These are phyloP conservation scores for Condylura cristata DNA, from an alignment of 2,113 vertebrate genomes.

Conservation along the genomic window DNA sequence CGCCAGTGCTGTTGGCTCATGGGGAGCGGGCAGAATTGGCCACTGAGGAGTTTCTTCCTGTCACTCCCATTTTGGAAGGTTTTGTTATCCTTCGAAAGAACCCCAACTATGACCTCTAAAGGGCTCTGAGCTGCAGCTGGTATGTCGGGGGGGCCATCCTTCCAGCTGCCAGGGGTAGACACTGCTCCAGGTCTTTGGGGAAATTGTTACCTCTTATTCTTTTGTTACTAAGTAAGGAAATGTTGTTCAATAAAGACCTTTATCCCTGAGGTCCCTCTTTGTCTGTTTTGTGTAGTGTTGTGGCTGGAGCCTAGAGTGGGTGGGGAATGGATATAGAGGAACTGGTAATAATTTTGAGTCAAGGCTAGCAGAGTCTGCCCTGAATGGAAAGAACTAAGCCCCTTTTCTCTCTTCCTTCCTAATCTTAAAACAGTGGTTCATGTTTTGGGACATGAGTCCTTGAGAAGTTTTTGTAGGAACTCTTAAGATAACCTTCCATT, in stretches of 20 bases:
- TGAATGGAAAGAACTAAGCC: background rate
- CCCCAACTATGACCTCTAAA: constrained; percentile 94
- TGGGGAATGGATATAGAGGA: background rate
- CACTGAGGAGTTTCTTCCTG: constrained; percentile 96
- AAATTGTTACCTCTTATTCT: constrained; percentile 50
- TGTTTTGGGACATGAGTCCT: background rate
- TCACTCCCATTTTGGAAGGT: constrained; percentile 97
- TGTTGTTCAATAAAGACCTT: constrained; percentile 66
- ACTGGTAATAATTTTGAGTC: background rate
- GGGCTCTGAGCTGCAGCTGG: background rate
- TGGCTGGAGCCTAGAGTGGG: background rate
- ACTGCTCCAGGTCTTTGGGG: background rate
- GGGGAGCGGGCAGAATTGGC: constrained; percentile 97
- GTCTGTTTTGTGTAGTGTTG: background rate
- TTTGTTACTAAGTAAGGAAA: constrained; percentile 80
- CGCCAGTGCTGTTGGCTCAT: constrained; percentile 95
- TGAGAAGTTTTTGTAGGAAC: background rate
- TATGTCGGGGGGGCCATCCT: background rate
- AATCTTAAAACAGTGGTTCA: background rate
- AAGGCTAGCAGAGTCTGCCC: background rate
- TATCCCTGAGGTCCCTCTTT: background rate
- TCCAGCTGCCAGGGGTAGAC: background rate
- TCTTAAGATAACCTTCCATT: background rate
- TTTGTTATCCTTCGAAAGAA: constrained; percentile 99
- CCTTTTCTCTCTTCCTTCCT: background rate